Evolutionary conservation across 2,113 vertebrate species (phyloP), one percentile per base, ranked within the genome.

Genomic region (Otolemur garnettii): DNA sequence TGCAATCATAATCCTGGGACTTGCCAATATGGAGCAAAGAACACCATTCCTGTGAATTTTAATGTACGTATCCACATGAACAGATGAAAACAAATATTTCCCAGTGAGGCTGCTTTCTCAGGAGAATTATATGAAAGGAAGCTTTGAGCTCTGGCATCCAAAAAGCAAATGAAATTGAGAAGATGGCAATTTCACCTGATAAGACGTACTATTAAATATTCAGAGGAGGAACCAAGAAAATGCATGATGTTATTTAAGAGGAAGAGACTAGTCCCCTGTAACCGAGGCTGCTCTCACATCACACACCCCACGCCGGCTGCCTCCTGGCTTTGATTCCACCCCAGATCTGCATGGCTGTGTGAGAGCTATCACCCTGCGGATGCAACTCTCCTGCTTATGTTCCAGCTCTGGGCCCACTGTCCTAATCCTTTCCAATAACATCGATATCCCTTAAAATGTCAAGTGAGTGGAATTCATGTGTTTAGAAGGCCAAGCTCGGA

Each of bases 191-290:
- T 90, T 97, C 28, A 84, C 90, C 60, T 95, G 97, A 87, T 66
- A 66, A 93, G 95, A 94, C 86, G 35, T 86, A 74, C 12, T 89
- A 91, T 84, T 93, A 96, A 98, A 53, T 28, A 95, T 90, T 92
- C 93, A 82, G 94, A 82, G 94, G 45, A 96, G 8, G 15, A 95
- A 66, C 50, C 71, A 96, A 95, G 91, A 98, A 94, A 92, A 97
- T 86, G 53, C 75, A 69, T 88, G 77, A 60, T 66, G 11, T 66
- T 96, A 94, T 91, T 97, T 97, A 74, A 93, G 84, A 93, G 66
- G 26, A 85, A 94, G 79, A 95, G 90, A 71, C 50, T 18, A 78
- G 53, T 94, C 91, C 97, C 93, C 60, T 92, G 83, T 85, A 95
- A 92, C 80, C 86, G 83, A 96, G n/a, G 96, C 60, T 95, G 60